These are phyloP conservation scores for Chitala chitala DNA, from an alignment of 2,113 vertebrate genomes.

Conservation along the genomic window DNA sequence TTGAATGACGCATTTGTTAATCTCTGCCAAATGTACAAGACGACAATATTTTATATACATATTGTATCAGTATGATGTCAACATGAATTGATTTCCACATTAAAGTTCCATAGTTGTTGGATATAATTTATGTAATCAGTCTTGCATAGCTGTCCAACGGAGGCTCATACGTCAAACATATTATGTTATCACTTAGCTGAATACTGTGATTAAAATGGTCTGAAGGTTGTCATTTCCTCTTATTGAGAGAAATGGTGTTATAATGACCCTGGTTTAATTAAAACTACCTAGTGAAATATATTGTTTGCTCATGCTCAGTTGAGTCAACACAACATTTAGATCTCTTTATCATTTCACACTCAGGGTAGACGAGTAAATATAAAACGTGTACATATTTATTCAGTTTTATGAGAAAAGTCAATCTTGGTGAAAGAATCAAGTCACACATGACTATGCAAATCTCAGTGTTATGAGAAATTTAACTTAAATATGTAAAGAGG, in stretches of 20 bases:
- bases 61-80: too few species aligned
- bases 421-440: background rate
- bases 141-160: too few species aligned
- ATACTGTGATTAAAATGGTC: background rate
- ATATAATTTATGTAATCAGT: too few species aligned
- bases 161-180: too few species aligned
- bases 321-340: background rate
- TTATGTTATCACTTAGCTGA: too few species aligned
- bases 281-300: conserved; percentile 5
- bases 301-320: conserved; percentile 1
- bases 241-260: background rate
- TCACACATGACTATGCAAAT: too few species aligned
- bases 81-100: too few species aligned
- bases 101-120: too few species aligned
- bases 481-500: background rate
- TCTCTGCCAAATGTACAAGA: too few species aligned
- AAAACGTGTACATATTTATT: background rate
- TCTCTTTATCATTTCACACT: conserved; percentile 17
- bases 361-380: conserved; percentile 4
- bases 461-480: background rate
- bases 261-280: conserved; percentile 13
- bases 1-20: too few species aligned
- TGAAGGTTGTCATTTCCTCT: background rate
- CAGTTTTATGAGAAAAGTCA: conserved; percentile 9
- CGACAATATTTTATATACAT: too few species aligned